These are phyloP conservation scores for Elgaria multicarinata DNA, from an alignment of 2,113 vertebrate species.

Conservation along the genomic window DNA sequence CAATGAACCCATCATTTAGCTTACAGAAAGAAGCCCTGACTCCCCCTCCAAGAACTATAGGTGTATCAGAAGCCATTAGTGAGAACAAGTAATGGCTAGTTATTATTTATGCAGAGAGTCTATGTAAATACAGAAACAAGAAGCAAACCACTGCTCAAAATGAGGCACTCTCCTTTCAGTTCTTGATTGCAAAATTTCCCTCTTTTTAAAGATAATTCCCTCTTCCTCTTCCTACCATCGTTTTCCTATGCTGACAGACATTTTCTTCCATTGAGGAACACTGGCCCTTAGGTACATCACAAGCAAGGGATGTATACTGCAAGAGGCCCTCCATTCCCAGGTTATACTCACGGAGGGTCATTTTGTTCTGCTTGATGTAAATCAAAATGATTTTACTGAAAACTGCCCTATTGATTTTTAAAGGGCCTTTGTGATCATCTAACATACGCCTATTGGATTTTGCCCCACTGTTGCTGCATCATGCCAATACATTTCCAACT, in stretches of 20 bases:
- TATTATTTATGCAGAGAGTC: too few relatives aligned
- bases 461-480: background rate
- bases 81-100: background rate
- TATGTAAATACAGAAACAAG: background rate
- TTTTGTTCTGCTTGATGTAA: constrained; percentile 23
- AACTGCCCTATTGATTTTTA: constrained; percentile 32
- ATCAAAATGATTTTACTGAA: constrained; percentile 1
- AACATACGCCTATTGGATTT: background rate
- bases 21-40: background rate
- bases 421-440: background rate
- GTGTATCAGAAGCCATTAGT: background rate
- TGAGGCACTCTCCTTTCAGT: background rate
- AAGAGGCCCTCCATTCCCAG: background rate
- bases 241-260: background rate
- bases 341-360: background rate
- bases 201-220: background rate
- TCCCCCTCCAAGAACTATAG: too few relatives aligned
- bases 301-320: background rate
- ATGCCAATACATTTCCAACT: constrained; percentile 14
- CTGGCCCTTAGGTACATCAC: background rate
- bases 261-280: background rate
- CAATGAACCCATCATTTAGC: background rate
- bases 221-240: background rate
- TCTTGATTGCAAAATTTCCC: background rate
- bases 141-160: background rate